Conservation (phyloP, 1,140 invertebrate genomes). For the Rhopalosiphum maidis region DNA sequence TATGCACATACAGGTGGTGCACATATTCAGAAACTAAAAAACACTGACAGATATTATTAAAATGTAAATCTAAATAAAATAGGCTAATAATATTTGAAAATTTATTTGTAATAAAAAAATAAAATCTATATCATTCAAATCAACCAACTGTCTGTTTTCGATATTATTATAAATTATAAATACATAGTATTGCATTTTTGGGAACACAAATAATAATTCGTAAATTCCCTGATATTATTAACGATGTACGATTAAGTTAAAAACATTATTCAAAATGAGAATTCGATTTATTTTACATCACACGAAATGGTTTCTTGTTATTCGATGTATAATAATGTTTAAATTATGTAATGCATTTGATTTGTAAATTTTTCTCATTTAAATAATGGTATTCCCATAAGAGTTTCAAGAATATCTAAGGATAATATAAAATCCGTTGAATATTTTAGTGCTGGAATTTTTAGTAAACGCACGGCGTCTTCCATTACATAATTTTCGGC, state of each 20-base stretch:
- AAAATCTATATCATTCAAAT: not conserved
- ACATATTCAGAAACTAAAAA: not conserved
- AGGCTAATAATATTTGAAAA: not conserved
- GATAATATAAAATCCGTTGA: conserved; percentile 9
- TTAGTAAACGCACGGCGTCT: not conserved
- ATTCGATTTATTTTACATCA: not conserved
- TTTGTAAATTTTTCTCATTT: not conserved
- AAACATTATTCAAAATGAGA: not conserved
- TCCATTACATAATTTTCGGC: not conserved
- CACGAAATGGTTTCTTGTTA: not conserved
- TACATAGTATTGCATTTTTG: not conserved
- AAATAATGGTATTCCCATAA: not conserved
- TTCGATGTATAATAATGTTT: not conserved
- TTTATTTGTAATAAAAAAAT: not conserved
- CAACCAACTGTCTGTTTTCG: not conserved
- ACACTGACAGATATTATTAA: not conserved
- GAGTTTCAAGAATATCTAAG: not conserved
- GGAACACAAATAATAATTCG: not conserved
- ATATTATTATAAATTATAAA: not conserved
- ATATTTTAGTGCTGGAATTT: not conserved
- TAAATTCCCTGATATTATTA: not conserved
- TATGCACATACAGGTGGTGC: not conserved
- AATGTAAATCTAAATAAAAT: conserved; percentile 2
- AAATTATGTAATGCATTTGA: conserved; percentile 1
- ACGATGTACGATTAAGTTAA: not conserved